phyloP scores from a whole-genome alignment of 2,797 vertebrate genomes.

The Crocidura indochinensis region DNA sequence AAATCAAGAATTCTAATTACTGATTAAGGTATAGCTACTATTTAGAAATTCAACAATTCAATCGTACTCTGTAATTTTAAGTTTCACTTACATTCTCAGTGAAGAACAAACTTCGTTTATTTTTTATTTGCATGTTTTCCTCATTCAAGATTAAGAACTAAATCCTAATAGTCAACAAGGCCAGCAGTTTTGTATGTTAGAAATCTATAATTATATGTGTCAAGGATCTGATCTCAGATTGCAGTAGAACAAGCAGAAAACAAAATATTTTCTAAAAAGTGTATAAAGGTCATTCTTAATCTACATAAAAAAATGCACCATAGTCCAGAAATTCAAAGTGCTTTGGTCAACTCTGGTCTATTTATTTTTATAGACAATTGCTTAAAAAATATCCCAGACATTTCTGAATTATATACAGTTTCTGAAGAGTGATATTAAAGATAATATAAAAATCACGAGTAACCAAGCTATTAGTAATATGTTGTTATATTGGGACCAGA shows the following conservation, averaged over 20 bases:
- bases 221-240: not conserved
- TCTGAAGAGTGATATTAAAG: not conserved
- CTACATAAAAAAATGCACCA: conserved; percentile 49
- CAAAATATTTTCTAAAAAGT: conserved; percentile 39
- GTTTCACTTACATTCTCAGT: conserved; percentile 7
- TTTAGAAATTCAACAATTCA: conserved; percentile 42
- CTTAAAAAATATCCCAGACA: conserved; percentile 18
- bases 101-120: conserved; percentile 3
- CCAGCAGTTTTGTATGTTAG: not conserved
- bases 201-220: not conserved
- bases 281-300: conserved; percentile 46
- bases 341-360: conserved; percentile 11
- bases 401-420: conserved; percentile 64
- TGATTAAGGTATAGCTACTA: not conserved
- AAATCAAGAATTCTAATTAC: conserved; percentile 55
- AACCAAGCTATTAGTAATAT: conserved; percentile 14
- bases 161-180: not conserved
- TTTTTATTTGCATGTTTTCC: not conserved
- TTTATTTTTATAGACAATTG: conserved; percentile 43
- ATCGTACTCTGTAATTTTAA: not conserved
- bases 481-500: not conserved
- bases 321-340: not conserved
- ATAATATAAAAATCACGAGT: conserved; percentile 23
- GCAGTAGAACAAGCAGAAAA: not conserved
- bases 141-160: conserved; percentile 33